Base-by-base conservation (phyloP, 2,888 invertebrate genomes). In the Aporophyla lueneburgensis region DNA sequence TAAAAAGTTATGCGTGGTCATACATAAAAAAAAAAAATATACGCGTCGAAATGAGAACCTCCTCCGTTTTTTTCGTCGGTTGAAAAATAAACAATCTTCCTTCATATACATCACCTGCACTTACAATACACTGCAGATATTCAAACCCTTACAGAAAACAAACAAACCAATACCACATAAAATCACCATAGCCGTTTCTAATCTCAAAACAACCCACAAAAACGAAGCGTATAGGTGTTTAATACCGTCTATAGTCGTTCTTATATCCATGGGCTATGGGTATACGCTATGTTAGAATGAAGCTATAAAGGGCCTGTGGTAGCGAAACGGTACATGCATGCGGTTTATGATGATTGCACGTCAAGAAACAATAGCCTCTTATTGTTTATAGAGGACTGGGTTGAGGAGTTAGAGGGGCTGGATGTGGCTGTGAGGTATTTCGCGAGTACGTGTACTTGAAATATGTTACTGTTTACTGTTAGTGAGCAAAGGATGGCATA, bases 321-420 rank as follows among this genome's bases (percentile, higher is more conserved):
- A 86, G 84, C 83, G 85, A 89, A 90, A 86, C 89, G 88, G 87
- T 90, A 89, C 90, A 92, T 93, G 92, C 91, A 92, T 87, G 87
- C 89, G 86, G 87, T 93, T 94, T 93, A 94, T 91, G 93, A 92
- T 94, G 93, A 95, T 95, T 94, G 90, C 93, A 88, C 89, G 89
- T 90, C 91, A 91, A 89, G 89, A 91, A 93, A 95, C 94, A 95
- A 94, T 93, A 83, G 92, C 86, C 89, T 90, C 91, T 94, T 94
- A 93, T 91, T 92, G 91, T 91, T 92, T 92, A 91, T 91, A 86
- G 88, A 88, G 72, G 85, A 76, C 59, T 54, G 5, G 51, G 67
- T n/a, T 4, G n/a, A 9, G 10, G 68, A 69, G 61, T 24, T 69
- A 74, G 46, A 43, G 49, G 10, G 19, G 7, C 84, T 83, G 77